Evolutionary conservation across 1,140 invertebrate genomes (phyloP).

Genomic region (Reticulitermes speratus): DNA sequence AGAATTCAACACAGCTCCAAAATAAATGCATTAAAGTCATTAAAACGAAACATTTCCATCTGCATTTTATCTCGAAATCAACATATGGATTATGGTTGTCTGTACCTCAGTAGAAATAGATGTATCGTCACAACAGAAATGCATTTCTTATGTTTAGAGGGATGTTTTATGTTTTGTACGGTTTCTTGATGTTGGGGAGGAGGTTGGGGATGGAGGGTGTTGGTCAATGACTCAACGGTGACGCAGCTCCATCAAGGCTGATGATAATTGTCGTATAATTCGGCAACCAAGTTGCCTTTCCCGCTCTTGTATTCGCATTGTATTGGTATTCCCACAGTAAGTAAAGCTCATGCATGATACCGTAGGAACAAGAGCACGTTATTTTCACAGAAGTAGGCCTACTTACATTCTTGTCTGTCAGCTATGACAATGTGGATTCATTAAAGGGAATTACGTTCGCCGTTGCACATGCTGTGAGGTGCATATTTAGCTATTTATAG

Average conservation of each 20-base stretch:
- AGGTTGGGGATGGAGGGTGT: neutral
- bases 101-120: neutral
- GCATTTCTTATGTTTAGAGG: neutral
- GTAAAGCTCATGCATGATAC: no score
- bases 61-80: no score
- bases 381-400: no score
- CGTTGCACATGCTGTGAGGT: no score
- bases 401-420: no score
- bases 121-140: neutral
- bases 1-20: no score
- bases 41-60: no score
- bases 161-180: neutral
- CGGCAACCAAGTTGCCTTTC: neutral
- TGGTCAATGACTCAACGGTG: neutral
- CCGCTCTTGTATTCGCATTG: neutral
- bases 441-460: no score
- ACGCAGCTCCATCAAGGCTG: neutral
- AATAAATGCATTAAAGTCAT: no score
- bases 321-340: neutral
- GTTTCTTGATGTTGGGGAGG: neutral
- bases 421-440: no score
- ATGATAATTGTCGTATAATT: neutral
- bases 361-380: no score
- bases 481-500: no score
- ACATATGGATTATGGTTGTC: neutral